These are phyloP conservation scores for Cabera pusaria DNA, from an alignment of 2,888 invertebrate genomes.

Conservation along the genomic window DNA sequence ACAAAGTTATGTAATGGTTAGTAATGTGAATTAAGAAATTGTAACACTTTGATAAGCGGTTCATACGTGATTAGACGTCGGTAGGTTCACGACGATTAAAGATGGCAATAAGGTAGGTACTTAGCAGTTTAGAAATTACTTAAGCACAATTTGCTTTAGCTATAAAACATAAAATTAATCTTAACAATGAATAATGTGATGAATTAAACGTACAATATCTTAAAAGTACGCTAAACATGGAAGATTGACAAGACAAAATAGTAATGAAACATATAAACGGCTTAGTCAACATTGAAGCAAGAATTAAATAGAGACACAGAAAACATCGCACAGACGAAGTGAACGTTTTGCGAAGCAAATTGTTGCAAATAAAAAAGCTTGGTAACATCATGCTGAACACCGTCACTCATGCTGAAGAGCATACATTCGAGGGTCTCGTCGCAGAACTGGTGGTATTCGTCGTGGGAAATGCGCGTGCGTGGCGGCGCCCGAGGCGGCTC, in stretches of 20 bases:
- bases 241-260: too few species aligned
- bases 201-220: too few species aligned
- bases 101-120: too few species aligned
- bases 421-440: conserved; percentile 92
- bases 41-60: too few species aligned
- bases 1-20: conserved; percentile 26
- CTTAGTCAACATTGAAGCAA: conserved; percentile 9
- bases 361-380: conserved; percentile 53
- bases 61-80: too few species aligned
- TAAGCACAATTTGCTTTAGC: too few species aligned
- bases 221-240: too few species aligned
- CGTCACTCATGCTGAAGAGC: conserved; percentile 51
- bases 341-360: conserved; percentile 7
- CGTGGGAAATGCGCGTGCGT: conserved; percentile 84
- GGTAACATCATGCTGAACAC: conserved; percentile 56
- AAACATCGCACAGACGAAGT: background rate
- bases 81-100: too few species aligned
- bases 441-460: conserved; percentile 91
- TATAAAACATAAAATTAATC: too few species aligned
- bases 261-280: too few species aligned
- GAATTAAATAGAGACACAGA: background rate
- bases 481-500: conserved; percentile 75
- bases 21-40: conserved; percentile 26
- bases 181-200: too few species aligned
- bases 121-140: too few species aligned